Conservation (phyloP, 2,797 vertebrate genomes). For the Pitangus sulphuratus region DNA sequence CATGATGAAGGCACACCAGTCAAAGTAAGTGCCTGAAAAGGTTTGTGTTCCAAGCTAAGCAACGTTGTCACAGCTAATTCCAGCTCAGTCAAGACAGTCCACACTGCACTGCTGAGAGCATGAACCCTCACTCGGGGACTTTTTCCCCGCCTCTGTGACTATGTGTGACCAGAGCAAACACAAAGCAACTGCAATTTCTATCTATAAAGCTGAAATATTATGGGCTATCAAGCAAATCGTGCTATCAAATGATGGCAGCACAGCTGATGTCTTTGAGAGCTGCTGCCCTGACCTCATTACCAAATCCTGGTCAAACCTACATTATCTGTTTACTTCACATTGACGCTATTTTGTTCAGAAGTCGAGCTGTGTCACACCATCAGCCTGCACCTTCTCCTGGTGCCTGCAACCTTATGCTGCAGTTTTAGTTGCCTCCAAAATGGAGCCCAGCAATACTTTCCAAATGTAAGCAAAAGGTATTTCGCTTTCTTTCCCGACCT, state of each 20-base stretch:
- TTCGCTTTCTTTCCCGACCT: neutral
- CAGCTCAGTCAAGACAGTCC: neutral
- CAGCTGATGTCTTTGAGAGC: neutral
- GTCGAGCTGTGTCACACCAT: neutral
- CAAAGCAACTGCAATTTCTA: neutral
- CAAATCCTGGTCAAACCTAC: neutral
- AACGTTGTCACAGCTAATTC: neutral
- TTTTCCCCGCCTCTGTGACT: rapidly evolving
- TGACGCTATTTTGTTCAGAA: neutral
- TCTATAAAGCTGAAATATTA: neutral
- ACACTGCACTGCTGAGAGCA: neutral
- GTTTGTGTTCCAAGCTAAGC: neutral
- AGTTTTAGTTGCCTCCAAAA: neutral
- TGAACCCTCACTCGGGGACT: neutral
- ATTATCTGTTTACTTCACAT: neutral
- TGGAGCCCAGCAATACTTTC: neutral
- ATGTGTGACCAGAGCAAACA: neutral
- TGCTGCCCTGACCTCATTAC: neutral
- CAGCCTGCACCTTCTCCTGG: neutral
- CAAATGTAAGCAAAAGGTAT: neutral
- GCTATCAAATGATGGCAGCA: neutral
- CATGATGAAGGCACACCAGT: neutral
- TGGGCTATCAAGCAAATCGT: neutral
- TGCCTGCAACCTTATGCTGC: neutral
- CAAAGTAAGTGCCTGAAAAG: neutral